Evolutionary conservation across 2,797 vertebrate genomes (phyloP), one percentile per base, ranked within the genome.

Genomic region (Phrynocephalus vlangalii): DNA sequence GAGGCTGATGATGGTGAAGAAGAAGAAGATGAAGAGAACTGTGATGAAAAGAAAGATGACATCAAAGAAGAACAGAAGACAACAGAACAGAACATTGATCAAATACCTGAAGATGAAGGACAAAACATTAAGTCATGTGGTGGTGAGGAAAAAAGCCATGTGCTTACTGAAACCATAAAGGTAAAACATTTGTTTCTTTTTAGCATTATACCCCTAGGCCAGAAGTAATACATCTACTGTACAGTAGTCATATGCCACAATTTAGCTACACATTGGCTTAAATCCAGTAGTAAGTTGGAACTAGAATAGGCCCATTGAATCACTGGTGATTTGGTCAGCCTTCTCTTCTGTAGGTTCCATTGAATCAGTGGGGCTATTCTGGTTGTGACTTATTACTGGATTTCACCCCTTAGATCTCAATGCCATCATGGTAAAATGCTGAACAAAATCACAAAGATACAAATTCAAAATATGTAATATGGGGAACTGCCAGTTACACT

Each of bases 131-230:
- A 90, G 93, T 88, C 84, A 56, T 56, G 90, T 2, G 92, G 94
- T 26, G 91, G 68, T 87, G 87, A 90, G 70, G 83, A 86, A 79
- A 88, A 44, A 44, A 86, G 50, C 60, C 73, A 68, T 2, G 81
- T 63, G 63, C 56, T 60, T 75, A 24, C 68, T 76, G 93, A 93
- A 91, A 85, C n/a, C 3, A 68, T 48, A 81, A 77, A 95, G 94
- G 95, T 96, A 93, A 91, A 82, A 0, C 16, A 86, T 84, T 85
- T 81, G 16, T 4, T 80, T n/a, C 48, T 87, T 0, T 86, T 71
- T 77, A 88, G 26, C 16, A 48, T 8, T 87, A 10, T 70, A 72
- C 52, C 86, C 79, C 83, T 88, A 85, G 63, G 9, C 84, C 66
- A 84, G 85, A 87, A 28, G 0, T 83, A 86, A 48, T 90, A 0